Evolutionary conservation across 2,113 vertebrate species (phyloP).

Genomic region (Nicator chloris): DNA sequence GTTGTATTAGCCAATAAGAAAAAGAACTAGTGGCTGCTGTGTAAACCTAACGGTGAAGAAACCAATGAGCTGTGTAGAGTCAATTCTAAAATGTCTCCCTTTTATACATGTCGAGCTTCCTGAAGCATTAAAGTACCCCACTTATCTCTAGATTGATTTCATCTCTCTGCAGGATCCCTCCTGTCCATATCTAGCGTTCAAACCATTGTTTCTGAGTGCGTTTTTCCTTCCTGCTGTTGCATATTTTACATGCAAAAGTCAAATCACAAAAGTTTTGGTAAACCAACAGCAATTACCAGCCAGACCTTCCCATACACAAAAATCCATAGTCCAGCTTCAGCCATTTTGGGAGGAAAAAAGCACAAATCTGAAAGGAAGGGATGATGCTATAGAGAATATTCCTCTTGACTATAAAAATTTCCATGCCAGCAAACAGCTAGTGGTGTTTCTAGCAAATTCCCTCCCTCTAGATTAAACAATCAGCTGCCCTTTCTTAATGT

Average conservation of each 20-base stretch:
- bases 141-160: not conserved
- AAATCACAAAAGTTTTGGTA: not conserved
- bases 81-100: not conserved
- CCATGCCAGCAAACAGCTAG: not conserved
- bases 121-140: not conserved
- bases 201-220: not conserved
- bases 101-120: not conserved
- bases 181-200: not conserved
- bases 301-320: not conserved
- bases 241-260: not conserved
- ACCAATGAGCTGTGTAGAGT: not conserved
- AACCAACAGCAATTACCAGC: not conserved
- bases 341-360: not conserved
- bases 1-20: not conserved
- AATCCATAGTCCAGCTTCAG: not conserved
- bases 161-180: not conserved
- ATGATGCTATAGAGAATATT: not conserved
- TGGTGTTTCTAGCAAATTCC: constrained; percentile 2
- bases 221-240: not conserved
- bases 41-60: not conserved
- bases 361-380: not conserved
- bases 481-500: constrained; percentile 43
- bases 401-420: not conserved
- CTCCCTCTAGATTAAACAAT: constrained; percentile 10
- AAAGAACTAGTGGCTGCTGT: not conserved